Percentiles rank a stretch among this genome's conserved stretches.
phyloP scores from a whole-genome alignment of 2,113 vertebrate genomes.

The Gulo gulo region DNA sequence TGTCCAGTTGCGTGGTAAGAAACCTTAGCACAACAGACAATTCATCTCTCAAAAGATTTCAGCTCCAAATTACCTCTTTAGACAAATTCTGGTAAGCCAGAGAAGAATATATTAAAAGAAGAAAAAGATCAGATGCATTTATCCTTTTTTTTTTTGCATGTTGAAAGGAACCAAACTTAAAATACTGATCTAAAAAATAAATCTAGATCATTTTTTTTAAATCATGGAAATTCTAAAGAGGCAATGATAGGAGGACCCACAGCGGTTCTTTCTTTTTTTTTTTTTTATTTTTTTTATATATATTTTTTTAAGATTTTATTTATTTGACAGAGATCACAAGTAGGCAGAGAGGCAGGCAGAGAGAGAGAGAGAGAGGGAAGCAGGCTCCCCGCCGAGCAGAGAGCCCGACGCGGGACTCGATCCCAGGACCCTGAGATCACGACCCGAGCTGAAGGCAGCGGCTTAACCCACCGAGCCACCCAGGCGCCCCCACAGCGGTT shows the following conservation, averaged over 20 bases:
- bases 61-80: not conserved
- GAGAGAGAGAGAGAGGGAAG: too few species aligned
- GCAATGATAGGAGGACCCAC: not conserved
- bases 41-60: not conserved
- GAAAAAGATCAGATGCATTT: not conserved
- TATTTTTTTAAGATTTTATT: too few species aligned
- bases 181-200: not conserved
- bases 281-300: too few species aligned
- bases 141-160: not conserved
- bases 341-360: too few species aligned
- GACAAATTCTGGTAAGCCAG: not conserved
- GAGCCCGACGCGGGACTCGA: too few species aligned
- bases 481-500: too few species aligned
- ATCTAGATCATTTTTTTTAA: not conserved
- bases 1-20: conserved; percentile 1
- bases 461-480: too few species aligned
- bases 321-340: too few species aligned
- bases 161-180: not conserved
- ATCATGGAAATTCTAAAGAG: not conserved
- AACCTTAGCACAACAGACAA: not conserved
- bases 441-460: too few species aligned
- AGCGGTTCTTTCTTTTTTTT: too few species aligned
- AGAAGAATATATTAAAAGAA: not conserved
- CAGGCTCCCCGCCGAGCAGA: too few species aligned
- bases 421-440: too few species aligned